Conservation (phyloP, 2,113 vertebrate species). For the Urocynchramus pylzowi region DNA sequence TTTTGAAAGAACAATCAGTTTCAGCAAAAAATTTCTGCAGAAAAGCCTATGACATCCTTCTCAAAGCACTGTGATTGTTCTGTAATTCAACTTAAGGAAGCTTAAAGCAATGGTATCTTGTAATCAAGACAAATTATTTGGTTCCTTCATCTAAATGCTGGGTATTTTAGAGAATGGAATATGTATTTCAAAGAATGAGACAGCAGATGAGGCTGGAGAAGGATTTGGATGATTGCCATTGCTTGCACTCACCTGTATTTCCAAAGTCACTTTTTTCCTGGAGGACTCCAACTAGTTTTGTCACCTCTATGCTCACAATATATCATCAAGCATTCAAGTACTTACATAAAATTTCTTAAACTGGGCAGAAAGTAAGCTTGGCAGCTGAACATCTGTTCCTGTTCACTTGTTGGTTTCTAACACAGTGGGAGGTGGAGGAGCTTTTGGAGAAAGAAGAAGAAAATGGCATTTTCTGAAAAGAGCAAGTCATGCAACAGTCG, state of each 20-base stretch:
- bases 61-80: background rate
- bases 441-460: background rate
- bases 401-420: background rate
- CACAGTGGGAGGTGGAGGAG: background rate
- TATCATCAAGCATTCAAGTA: background rate
- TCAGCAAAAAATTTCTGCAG: background rate
- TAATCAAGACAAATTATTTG: slow-evolving; percentile 10
- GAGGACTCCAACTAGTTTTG: background rate
- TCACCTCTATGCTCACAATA: background rate
- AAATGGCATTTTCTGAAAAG: background rate
- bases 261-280: background rate
- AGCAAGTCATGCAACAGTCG: background rate
- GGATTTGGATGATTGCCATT: background rate
- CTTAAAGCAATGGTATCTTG: background rate
- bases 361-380: background rate
- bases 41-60: background rate
- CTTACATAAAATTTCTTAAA: slow-evolving; percentile 28
- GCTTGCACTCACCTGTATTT: background rate
- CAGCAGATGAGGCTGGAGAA: slow-evolving; percentile 6
- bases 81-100: background rate
- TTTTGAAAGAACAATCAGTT: background rate
- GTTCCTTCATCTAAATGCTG: background rate
- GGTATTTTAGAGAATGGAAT: background rate
- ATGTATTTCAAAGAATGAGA: slow-evolving; percentile 24
- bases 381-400: slow-evolving; percentile 26